Conservation (phyloP, 2,888 invertebrate species). For the Oxycera nigricornis region DNA sequence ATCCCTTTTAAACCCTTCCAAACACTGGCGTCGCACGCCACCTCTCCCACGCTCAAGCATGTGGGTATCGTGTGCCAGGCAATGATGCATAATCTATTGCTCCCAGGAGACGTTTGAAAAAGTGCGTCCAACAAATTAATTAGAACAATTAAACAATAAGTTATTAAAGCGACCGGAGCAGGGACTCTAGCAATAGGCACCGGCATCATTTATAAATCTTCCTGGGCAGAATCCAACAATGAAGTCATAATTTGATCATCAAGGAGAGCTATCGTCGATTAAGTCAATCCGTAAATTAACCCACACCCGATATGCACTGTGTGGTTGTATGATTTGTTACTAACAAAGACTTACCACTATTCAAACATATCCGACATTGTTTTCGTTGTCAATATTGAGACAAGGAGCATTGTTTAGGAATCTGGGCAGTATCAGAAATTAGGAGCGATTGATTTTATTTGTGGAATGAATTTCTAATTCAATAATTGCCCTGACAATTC, state of each 20-base stretch:
- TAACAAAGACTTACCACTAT: background rate
- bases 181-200: background rate
- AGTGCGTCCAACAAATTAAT: slow-evolving; percentile 37
- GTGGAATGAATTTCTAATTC: no score
- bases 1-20: slow-evolving; percentile 21
- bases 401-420: no score
- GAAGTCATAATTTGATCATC: slow-evolving; percentile 36
- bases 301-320: slow-evolving; percentile 14
- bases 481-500: no score
- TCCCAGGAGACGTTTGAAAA: slow-evolving; percentile 18
- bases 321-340: background rate
- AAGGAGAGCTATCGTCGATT: background rate
- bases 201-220: slow-evolving; percentile 2
- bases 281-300: slow-evolving; percentile 27
- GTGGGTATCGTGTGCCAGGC: background rate
- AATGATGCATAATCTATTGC: slow-evolving; percentile 20
- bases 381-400: no score
- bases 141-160: slow-evolving; percentile 34
- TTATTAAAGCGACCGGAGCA: slow-evolving; percentile 9
- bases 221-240: slow-evolving; percentile 14
- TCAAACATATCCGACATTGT: background rate
- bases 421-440: no score
- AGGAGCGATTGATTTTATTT: no score
- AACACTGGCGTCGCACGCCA: background rate
- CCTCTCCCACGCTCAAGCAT: background rate